Conservation (phyloP, 2,888 invertebrate genomes). For the Synergus gifuensis region DNA sequence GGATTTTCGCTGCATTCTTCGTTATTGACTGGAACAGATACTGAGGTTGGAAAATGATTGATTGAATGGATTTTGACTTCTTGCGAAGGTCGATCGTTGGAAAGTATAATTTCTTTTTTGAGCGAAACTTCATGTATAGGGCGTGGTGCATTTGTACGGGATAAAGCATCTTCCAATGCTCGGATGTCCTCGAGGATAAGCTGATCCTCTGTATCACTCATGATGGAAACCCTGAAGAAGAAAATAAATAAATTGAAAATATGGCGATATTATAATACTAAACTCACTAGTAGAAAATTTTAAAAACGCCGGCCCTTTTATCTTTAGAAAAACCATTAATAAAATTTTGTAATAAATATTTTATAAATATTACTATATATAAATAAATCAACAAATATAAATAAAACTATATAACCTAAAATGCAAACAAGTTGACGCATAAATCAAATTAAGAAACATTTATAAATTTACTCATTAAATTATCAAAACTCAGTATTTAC, state of each 20-base stretch:
- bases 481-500: background rate
- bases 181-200: conserved; percentile 67
- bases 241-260: background rate
- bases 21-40: conserved; percentile 49
- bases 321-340: background rate
- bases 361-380: background rate
- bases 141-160: conserved; percentile 42
- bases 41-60: conserved; percentile 18
- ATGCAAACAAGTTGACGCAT: background rate
- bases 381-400: background rate
- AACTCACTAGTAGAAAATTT: background rate
- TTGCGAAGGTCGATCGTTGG: background rate
- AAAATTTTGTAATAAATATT: background rate
- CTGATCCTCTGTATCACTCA: conserved; percentile 67
- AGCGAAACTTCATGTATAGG: conserved; percentile 28
- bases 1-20: conserved; percentile 68
- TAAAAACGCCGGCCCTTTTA: background rate
- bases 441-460: background rate
- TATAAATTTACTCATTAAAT: background rate
- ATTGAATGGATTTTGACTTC: conserved; percentile 18
- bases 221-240: conserved; percentile 42
- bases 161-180: conserved; percentile 64
- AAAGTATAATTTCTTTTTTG: conserved; percentile 2
- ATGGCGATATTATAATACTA: background rate
- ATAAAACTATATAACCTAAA: background rate